These are phyloP conservation scores for Mamestra configurata DNA, from an alignment of 1,140 invertebrate species.

Conservation along the genomic window DNA sequence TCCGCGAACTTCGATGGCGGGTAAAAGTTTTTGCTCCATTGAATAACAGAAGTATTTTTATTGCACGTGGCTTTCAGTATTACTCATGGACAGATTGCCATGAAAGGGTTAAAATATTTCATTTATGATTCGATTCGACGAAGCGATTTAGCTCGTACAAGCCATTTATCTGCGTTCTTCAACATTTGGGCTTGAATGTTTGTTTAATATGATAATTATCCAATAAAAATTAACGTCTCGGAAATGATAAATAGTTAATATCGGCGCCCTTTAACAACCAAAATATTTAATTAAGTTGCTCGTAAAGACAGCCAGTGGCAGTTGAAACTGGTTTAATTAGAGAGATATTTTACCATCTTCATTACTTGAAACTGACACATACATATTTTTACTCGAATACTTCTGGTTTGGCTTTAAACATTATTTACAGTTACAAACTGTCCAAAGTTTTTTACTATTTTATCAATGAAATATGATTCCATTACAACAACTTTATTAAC, in stretches of 20 bases:
- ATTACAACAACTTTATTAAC: too few species aligned
- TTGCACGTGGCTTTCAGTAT: slow-evolving; percentile 5
- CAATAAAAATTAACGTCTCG: slow-evolving; percentile 81
- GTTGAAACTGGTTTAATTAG: slow-evolving; percentile 51
- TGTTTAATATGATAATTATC: slow-evolving; percentile 49
- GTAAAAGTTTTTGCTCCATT: not conserved
- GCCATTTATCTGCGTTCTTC: slow-evolving; percentile 21
- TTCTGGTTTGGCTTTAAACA: slow-evolving; percentile 7
- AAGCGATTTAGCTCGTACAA: not conserved
- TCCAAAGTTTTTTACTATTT: not conserved
- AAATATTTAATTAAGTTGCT: slow-evolving; percentile 66
- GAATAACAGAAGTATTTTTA: not conserved
- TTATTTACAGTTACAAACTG: not conserved
- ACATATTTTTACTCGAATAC: not conserved
- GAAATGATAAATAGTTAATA: slow-evolving; percentile 78
- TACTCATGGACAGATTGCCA: not conserved
- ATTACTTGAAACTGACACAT: slow-evolving; percentile 30
- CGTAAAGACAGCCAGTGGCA: slow-evolving; percentile 39
- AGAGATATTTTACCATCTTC: slow-evolving; percentile 38
- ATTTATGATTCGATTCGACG: slow-evolving; percentile 10
- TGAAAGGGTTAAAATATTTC: slow-evolving; percentile 23
- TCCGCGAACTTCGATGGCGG: not conserved
- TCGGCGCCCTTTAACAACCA: slow-evolving; percentile 69
- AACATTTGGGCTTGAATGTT: slow-evolving; percentile 40
- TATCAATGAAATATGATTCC: not conserved